phyloP scores from a whole-genome alignment of 1,140 invertebrate genomes.

The Gonioctena quinquepunctata region DNA sequence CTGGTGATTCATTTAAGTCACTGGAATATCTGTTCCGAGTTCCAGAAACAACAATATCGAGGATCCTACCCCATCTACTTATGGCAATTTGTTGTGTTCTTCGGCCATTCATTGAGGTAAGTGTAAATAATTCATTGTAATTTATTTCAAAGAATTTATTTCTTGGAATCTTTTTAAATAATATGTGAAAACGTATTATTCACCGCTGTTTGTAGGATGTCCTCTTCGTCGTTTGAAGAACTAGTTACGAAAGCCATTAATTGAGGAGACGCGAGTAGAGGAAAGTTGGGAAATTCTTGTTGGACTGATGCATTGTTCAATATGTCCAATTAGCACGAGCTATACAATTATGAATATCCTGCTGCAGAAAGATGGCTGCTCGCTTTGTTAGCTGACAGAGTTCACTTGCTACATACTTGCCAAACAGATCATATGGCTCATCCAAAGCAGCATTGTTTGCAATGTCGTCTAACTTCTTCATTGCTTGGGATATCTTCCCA shows the following conservation, averaged over 20 bases:
- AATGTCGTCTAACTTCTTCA: slow-evolving; percentile 15
- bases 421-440: too few species aligned
- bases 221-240: background rate
- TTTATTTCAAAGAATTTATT: background rate
- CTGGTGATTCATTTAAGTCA: background rate
- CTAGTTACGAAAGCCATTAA: background rate
- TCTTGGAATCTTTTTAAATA: background rate
- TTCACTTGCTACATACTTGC: slow-evolving; percentile 29
- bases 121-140: too few species aligned
- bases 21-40: slow-evolving; percentile 13
- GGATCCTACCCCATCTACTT: slow-evolving; percentile 21
- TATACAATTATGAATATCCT: slow-evolving; percentile 29
- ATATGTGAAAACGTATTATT: too few species aligned
- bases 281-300: background rate
- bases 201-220: too few species aligned
- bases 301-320: too few species aligned
- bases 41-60: slow-evolving; percentile 10
- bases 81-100: slow-evolving; percentile 25
- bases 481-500: slow-evolving; percentile 1
- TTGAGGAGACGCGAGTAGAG: background rate
- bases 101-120: slow-evolving; percentile 37
- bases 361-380: slow-evolving; percentile 27
- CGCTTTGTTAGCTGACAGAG: slow-evolving; percentile 20
- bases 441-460: slow-evolving; percentile 13
- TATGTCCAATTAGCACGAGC: too few species aligned